Conservation (phyloP, 1,140 invertebrate genomes). For the Melipona quadrifasciata region DNA sequence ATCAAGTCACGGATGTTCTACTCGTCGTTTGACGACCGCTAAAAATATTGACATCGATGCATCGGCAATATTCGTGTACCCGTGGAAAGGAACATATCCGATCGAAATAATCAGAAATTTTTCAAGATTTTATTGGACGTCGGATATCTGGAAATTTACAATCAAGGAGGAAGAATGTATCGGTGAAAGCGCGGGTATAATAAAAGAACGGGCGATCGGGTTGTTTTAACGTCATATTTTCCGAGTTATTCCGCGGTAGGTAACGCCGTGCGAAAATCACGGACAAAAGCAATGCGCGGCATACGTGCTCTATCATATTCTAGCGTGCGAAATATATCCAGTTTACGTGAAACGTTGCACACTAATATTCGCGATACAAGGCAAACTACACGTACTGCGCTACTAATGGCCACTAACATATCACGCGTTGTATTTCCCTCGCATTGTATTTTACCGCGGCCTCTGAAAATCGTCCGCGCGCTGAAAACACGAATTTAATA, state of each 20-base stretch:
- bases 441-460: not conserved
- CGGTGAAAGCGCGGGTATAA: not conserved
- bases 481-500: not conserved
- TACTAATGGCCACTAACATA: not conserved
- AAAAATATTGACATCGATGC: no score
- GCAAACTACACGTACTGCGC: not conserved
- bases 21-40: no score
- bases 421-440: not conserved
- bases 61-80: no score
- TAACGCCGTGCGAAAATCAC: not conserved
- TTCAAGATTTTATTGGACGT: not conserved
- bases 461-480: not conserved
- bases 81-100: not conserved
- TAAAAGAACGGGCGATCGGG: not conserved
- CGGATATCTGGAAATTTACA: not conserved
- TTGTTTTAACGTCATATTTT: not conserved
- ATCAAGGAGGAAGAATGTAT: not conserved
- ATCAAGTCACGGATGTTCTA: no score
- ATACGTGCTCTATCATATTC: slow-evolving; percentile 53
- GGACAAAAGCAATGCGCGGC: not conserved
- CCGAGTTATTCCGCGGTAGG: not conserved
- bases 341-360: slow-evolving; percentile 53
- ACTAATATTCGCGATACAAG: slow-evolving; percentile 49
- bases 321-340: slow-evolving; percentile 54
- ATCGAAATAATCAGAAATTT: no score